Evolutionary conservation across 2,113 vertebrate species (phyloP), one percentile per base, ranked within the genome.

Genomic region (Tetraodon nigroviridis): DNA sequence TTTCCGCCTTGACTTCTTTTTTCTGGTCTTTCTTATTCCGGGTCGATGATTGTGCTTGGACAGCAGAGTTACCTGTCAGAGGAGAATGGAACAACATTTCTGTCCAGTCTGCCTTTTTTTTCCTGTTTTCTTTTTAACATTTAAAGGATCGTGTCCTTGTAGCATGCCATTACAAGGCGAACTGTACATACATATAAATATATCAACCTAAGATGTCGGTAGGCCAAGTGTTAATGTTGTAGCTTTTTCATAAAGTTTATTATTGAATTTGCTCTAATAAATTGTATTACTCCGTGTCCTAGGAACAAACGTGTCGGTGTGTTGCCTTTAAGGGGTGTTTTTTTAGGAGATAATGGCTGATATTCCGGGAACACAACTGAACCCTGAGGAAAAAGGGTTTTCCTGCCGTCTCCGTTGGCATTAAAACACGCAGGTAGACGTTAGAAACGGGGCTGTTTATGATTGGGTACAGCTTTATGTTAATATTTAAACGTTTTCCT

Each of bases 131-230:
- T 79, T 54, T 80, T 78, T 50, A 60, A 37, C 75, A 69, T 69
- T 71, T 62, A 68, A 79, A 79, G 70, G 75, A 69, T 80, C 66
- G 47, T 49, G 76, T 81, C 82, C 80, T 89, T 86, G 79, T 82
- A 80, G 90, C 89, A 91, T 91, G 90, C 84, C 85, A 78, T 73
- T 90, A 86, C 84, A 82, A 88, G 85, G 78, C 82, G 75, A 78
- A 61, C 54, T 91, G 86, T 89, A 89, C 60, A 90, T 87, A 87
- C 75, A 83, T 88, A 86, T 88, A 87, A 89, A 89, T 86, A 87
- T 83, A 90, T 88, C 78, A 71, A 80, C 65, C 76, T 47, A 24
- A 73, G 80, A 82, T 86, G 85, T 87, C 85, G 75, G 79, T 86
- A 79, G 79, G 75, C 73, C 64, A 85, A 74, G 67, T 78, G 74